Evolutionary conservation across 2,113 vertebrate genomes (phyloP).

Genomic region (Uropsilus gracilis): DNA sequence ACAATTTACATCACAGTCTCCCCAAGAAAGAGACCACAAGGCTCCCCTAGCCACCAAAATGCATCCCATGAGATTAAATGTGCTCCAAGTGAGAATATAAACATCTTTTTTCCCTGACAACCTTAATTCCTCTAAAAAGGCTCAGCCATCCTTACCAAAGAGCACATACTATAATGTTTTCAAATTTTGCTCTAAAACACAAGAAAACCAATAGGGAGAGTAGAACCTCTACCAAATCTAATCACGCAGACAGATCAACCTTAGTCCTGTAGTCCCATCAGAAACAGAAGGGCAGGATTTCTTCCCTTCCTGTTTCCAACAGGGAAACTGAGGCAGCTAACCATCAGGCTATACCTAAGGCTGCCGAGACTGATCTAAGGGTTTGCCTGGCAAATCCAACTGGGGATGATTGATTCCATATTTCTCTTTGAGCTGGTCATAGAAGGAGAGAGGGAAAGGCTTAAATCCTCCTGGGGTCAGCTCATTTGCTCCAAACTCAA

Average conservation of each 20-base stretch:
- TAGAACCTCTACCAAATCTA: not conserved
- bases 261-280: not conserved
- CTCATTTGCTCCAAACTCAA: conserved; percentile 16
- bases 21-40: conserved; percentile 61
- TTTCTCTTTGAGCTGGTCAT: not conserved
- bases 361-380: rapidly evolving
- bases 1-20: conserved; percentile 72
- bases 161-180: conserved; percentile 42
- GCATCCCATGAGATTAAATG: conserved; percentile 72
- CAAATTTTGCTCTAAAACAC: conserved; percentile 78
- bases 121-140: conserved; percentile 42
- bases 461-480: not conserved
- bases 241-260: rapidly evolving
- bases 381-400: not conserved
- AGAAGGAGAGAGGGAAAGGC: not conserved
- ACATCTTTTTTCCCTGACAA: conserved; percentile 70
- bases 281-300: not conserved
- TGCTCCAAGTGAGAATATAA: conserved; percentile 69
- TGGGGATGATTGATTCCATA: not conserved
- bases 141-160: conserved; percentile 71
- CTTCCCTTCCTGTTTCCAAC: not conserved
- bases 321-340: conserved; percentile 43
- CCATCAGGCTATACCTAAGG: not conserved
- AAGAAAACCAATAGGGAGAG: not conserved
- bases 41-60: conserved; percentile 78